Evolutionary conservation across 64 coral and sea anemone species (phyloP).

Genomic region (Stichodactyla mertensii): DNA sequence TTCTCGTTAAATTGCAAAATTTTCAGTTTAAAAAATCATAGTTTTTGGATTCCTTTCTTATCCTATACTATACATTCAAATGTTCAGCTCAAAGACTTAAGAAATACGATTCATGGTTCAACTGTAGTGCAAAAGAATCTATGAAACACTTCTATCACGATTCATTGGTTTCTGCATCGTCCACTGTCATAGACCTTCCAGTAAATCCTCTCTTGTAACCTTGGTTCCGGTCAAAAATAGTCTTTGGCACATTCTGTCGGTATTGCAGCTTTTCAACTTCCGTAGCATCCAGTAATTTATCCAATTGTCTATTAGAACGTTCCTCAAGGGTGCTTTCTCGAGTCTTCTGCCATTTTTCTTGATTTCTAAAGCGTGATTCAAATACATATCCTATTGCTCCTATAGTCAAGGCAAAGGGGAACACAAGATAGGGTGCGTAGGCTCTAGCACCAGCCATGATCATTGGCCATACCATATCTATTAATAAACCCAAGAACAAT

Average conservation of each 20-base stretch:
- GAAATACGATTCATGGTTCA: neutral
- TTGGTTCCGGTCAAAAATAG: constrained; percentile 89
- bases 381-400: constrained; percentile 70
- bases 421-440: constrained; percentile 76
- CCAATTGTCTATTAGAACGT: constrained; percentile 58
- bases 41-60: neutral
- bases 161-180: constrained; percentile 1
- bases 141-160: neutral
- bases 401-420: constrained; percentile 64
- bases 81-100: neutral
- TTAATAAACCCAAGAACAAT: constrained; percentile 15
- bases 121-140: neutral
- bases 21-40: neutral
- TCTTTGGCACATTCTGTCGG: constrained; percentile 59
- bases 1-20: neutral
- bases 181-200: constrained; percentile 38
- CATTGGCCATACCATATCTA: constrained; percentile 73
- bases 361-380: constrained; percentile 69
- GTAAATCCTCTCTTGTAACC: constrained; percentile 61
- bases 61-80: neutral
- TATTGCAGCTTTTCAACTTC: constrained; percentile 71
- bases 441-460: constrained; percentile 57
- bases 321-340: constrained; percentile 74
- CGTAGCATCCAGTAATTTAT: constrained; percentile 53
- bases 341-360: constrained; percentile 67